Percentiles rank a stretch among this genome's conserved stretches.
phyloP scores from a whole-genome alignment of 2,888 invertebrate genomes.

The Sarcophaga rosellei region DNA sequence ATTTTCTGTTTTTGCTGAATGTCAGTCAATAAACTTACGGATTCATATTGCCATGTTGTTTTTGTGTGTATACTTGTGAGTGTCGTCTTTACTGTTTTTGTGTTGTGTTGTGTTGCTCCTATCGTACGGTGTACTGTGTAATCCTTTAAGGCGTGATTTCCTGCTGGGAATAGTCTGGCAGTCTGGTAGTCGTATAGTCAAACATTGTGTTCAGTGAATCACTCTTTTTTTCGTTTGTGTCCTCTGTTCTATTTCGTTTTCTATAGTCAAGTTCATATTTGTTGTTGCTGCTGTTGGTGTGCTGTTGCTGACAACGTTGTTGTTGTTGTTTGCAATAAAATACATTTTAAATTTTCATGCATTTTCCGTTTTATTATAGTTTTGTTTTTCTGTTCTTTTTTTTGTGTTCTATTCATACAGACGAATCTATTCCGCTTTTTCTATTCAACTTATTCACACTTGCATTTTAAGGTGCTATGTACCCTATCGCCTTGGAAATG shows the following conservation, averaged over 20 bases:
- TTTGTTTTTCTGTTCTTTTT: conserved; percentile 7
- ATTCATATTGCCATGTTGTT: conserved; percentile 12
- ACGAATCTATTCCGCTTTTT: background rate
- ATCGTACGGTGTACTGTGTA: background rate
- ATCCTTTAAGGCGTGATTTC: conserved; percentile 54
- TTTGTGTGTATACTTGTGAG: conserved; percentile 3
- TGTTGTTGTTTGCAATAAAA: background rate
- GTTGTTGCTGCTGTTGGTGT: background rate
- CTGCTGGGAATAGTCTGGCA: conserved; percentile 43
- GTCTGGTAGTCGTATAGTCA: background rate
- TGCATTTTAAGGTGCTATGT: conserved; percentile 3
- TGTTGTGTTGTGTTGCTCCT: background rate
- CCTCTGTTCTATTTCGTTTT: background rate
- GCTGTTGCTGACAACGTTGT: background rate
- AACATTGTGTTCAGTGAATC: conserved; percentile 46
- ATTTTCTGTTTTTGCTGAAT: background rate
- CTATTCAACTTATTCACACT: conserved; percentile 11
- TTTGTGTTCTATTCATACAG: too few species aligned
- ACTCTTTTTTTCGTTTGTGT: background rate
- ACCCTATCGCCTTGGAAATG: background rate
- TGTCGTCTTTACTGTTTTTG: background rate
- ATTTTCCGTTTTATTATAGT: too few species aligned
- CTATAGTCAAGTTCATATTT: conserved; percentile 41
- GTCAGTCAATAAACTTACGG: conserved; percentile 52
- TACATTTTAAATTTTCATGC: background rate